These are phyloP conservation scores for Ischnus inquisitorius DNA, from an alignment of 2,888 invertebrate genomes.

Conservation along the genomic window DNA sequence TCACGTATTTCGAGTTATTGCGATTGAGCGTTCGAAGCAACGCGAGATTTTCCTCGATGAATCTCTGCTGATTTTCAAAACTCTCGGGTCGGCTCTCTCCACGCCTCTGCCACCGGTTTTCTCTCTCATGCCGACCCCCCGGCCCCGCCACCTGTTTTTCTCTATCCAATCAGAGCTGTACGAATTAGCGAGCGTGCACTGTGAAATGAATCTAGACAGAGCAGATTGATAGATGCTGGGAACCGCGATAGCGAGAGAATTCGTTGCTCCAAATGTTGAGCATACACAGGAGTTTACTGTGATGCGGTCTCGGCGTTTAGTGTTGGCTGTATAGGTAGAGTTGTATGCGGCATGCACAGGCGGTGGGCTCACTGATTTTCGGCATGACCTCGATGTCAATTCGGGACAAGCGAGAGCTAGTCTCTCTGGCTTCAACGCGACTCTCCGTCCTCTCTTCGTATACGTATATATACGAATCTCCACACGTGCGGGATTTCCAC, in stretches of 20 bases:
- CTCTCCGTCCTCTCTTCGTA: neutral
- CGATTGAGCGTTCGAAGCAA: neutral
- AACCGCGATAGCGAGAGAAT: slow-evolving; percentile 13
- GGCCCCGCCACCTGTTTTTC: neutral
- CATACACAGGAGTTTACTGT: slow-evolving; percentile 2
- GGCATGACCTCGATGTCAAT: slow-evolving; percentile 50
- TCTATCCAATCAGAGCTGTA: slow-evolving; percentile 9
- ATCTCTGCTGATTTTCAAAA: slow-evolving; percentile 5
- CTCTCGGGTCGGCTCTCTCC: neutral
- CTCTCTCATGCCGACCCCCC: no score
- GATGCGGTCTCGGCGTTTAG: slow-evolving; percentile 15
- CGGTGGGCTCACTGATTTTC: slow-evolving; percentile 31
- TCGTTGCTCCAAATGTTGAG: slow-evolving; percentile 8
- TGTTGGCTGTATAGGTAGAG: neutral
- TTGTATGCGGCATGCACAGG: neutral
- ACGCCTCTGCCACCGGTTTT: no score
- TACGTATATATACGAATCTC: neutral
- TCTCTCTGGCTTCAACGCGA: neutral
- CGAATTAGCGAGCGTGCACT: slow-evolving; percentile 10
- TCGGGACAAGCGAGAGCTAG: slow-evolving; percentile 10
- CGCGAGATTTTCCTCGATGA: neutral
- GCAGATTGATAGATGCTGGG: slow-evolving; percentile 9
- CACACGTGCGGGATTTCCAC: neutral
- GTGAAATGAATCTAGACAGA: slow-evolving; percentile 9
- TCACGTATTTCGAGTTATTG: slow-evolving; percentile 20